A percentile compares a stretch with the other conserved stretches of the same genome.
Conservation (phyloP, 2,797 vertebrate genomes). For the Schizopygopsis pylzovi region DNA sequence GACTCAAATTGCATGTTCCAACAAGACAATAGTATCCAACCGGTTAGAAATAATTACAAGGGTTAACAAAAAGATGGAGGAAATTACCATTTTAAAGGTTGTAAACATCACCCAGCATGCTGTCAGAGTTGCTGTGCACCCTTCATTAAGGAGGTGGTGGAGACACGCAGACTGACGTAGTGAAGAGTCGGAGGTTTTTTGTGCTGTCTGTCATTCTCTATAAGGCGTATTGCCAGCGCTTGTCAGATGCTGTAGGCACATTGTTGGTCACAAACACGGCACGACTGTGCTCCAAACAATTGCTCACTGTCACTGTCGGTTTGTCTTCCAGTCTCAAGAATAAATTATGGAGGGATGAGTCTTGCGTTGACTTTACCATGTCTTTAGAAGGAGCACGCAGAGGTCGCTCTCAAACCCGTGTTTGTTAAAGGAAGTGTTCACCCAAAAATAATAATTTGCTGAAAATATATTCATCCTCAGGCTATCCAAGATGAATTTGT, state of each 20-base stretch:
- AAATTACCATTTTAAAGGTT: constrained; percentile 45
- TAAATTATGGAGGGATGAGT: constrained; percentile 7
- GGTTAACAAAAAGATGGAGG: constrained; percentile 37
- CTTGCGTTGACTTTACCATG: not conserved
- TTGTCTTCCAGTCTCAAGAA: constrained; percentile 33
- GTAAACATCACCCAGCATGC: constrained; percentile 38
- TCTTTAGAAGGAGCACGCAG: not conserved
- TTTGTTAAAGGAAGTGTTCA: not conserved
- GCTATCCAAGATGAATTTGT: not conserved
- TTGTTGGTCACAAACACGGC: constrained; percentile 49
- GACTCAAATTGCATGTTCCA: constrained; percentile 43
- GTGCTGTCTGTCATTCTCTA: constrained; percentile 53
- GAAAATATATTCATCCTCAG: not conserved
- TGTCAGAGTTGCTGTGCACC: constrained; percentile 26
- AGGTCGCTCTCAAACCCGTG: not conserved
- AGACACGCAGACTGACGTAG: constrained; percentile 44
- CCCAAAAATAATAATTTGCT: not conserved
- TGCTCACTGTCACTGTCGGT: constrained; percentile 37
- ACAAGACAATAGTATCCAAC: constrained; percentile 52
- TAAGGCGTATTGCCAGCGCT: constrained; percentile 35
- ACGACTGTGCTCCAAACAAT: constrained; percentile 48
- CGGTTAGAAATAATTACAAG: constrained; percentile 46
- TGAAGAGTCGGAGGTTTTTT: constrained; percentile 44
- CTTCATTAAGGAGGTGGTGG: constrained; percentile 48
- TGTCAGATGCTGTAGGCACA: constrained; percentile 54